These are phyloP conservation scores for Caprella mutica DNA, from an alignment of 2,888 invertebrate genomes.

Conservation along the genomic window DNA sequence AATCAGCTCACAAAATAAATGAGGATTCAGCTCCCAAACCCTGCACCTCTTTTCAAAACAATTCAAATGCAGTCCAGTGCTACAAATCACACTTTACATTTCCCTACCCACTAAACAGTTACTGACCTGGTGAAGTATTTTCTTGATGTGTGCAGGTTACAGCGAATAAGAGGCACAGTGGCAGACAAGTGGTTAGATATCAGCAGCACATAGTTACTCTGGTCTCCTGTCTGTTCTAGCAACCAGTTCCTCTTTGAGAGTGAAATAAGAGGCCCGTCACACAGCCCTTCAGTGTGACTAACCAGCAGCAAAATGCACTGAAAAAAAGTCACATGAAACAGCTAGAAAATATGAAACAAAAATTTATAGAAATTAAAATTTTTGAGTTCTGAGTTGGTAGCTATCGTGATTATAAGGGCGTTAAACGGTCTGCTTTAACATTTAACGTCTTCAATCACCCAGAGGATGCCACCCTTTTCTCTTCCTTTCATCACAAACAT, in stretches of 20 bases:
- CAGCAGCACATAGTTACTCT: constrained; percentile 85
- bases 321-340: too few species aligned
- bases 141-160: constrained; percentile 75
- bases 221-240: constrained; percentile 90
- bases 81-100: neutral
- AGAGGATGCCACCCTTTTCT: too few species aligned
- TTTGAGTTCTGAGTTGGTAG: too few species aligned
- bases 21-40: too few species aligned
- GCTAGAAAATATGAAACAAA: too few species aligned
- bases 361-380: too few species aligned
- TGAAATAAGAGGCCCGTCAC: constrained; percentile 80
- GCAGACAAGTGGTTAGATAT: constrained; percentile 75
- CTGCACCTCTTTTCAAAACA: too few species aligned
- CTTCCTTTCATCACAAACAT: too few species aligned
- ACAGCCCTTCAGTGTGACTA: constrained; percentile 74
- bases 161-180: constrained; percentile 75
- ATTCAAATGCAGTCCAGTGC: neutral
- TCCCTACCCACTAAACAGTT: neutral
- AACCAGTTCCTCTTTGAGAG: constrained; percentile 71
- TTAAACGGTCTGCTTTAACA: too few species aligned
- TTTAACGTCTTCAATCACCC: too few species aligned
- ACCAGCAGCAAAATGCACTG: constrained; percentile 33
- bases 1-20: too few species aligned
- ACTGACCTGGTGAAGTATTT: constrained; percentile 72
- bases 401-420: too few species aligned